Percentiles rank a stretch among this genome's conserved stretches.
Conservation (phyloP, 2,888 invertebrate genomes). For the Kuschelorhynchus macadamiae region DNA sequence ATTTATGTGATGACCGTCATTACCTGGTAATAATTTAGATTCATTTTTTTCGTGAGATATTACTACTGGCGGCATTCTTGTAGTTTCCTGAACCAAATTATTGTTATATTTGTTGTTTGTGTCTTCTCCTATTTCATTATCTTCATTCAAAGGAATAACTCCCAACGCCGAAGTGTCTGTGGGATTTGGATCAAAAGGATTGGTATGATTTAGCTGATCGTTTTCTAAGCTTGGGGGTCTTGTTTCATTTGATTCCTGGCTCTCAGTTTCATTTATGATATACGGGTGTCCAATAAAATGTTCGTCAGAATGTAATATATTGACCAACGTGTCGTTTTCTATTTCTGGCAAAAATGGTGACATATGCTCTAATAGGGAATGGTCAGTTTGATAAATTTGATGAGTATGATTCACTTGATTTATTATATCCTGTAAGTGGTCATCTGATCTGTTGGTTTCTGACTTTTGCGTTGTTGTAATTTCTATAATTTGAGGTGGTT, state of each 20-base stretch:
- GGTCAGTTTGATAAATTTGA: constrained; percentile 51
- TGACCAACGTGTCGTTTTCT: constrained; percentile 74
- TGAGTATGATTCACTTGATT: constrained; percentile 26
- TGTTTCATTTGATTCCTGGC: constrained; percentile 54
- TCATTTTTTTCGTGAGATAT: constrained; percentile 10
- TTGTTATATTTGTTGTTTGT: constrained; percentile 7
- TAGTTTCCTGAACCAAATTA: constrained; percentile 6
- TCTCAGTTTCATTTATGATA: constrained; percentile 47
- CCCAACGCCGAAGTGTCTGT: constrained; percentile 55
- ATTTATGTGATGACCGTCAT: constrained; percentile 8
- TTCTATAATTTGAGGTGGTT: constrained; percentile 38
- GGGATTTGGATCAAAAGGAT: constrained; percentile 68
- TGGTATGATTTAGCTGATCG: constrained; percentile 70
- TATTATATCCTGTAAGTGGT: background rate
- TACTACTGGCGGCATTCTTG: constrained; percentile 10
- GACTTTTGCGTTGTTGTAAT: constrained; percentile 43
- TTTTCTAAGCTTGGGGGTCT: constrained; percentile 70
- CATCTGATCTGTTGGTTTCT: background rate
- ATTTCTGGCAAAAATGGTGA: constrained; percentile 78
- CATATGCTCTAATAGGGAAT: constrained; percentile 69
- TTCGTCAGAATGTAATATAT: constrained; percentile 73
- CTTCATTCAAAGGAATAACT: constrained; percentile 56
- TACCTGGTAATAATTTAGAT: constrained; percentile 2
- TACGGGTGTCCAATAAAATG: constrained; percentile 56
- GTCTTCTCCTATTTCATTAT: constrained; percentile 38